A percentile compares a stretch with the other conserved stretches of the same genome.
These are phyloP conservation scores for Nasonovia ribisnigri DNA, from an alignment of 2,888 invertebrate genomes.

Conservation along the genomic window DNA sequence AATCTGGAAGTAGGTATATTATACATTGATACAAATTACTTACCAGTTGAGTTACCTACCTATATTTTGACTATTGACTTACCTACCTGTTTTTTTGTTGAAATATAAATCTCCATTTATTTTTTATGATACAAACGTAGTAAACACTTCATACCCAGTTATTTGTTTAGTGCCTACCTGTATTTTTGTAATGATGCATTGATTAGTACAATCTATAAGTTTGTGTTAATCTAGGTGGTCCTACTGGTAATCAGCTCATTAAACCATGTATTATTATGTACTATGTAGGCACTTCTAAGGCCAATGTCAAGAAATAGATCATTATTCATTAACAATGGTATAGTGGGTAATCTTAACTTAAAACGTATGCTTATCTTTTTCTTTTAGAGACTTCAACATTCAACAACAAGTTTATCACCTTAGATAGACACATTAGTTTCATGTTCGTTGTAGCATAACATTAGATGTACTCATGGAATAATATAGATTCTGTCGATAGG, in stretches of 20 bases:
- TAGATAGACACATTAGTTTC: background rate
- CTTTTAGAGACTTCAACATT: background rate
- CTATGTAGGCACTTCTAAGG: background rate
- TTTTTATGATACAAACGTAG: background rate
- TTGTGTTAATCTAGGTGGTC: background rate
- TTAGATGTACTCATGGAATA: too few relatives aligned
- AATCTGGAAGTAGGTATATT: background rate
- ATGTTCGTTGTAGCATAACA: background rate
- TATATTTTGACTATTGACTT: background rate
- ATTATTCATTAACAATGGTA: too few relatives aligned
- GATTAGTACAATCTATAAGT: background rate
- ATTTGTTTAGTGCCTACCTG: background rate
- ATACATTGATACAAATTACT: background rate
- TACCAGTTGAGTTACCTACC: background rate
- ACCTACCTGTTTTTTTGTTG: background rate
- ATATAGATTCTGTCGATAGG: background rate
- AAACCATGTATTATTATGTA: background rate
- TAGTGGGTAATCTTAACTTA: background rate
- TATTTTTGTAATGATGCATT: background rate
- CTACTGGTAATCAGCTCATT: background rate
- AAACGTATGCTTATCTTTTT: background rate
- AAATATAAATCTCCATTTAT: background rate
- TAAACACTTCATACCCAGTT: slow-evolving; percentile 3
- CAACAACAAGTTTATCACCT: background rate
- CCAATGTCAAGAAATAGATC: background rate